A percentile compares a stretch with the other conserved stretches of the same genome.
Conservation (phyloP, 2,113 vertebrate species). For the Nerophis ophidion region DNA sequence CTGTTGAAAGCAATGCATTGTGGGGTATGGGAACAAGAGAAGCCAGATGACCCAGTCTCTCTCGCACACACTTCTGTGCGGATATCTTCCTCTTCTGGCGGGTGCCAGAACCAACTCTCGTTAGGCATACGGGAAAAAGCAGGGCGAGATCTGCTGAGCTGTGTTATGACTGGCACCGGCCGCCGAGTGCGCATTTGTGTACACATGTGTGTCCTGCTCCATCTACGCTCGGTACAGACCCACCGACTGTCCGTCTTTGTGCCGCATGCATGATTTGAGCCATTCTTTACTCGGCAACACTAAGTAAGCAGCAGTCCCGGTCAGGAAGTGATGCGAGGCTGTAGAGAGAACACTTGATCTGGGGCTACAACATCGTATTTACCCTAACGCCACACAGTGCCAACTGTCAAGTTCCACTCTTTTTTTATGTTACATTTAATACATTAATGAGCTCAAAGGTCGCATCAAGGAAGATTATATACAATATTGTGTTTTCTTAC, state of each 20-base stretch:
- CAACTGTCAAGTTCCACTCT: too few species aligned
- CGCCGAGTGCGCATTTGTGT: constrained; percentile 44
- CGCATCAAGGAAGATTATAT: too few species aligned
- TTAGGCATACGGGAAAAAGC: constrained; percentile 49
- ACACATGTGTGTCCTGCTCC: constrained; percentile 42
- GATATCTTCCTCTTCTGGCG: constrained; percentile 35
- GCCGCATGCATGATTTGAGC: constrained; percentile 67
- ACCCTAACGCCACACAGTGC: background rate
- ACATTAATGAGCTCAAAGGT: too few species aligned
- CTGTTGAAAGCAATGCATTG: constrained; percentile 21
- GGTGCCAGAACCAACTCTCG: constrained; percentile 66
- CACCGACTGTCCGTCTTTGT: constrained; percentile 45
- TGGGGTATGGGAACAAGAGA: constrained; percentile 54
- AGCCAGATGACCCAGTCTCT: constrained; percentile 23
- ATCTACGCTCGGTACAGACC: constrained; percentile 40
- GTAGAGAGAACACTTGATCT: constrained; percentile 4
- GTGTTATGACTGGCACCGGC: constrained; percentile 61
- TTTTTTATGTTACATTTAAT: background rate
- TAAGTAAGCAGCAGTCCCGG: constrained; percentile 56
- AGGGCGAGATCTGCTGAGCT: constrained; percentile 43
- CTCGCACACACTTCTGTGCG: constrained; percentile 32
- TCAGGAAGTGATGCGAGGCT: constrained; percentile 43
- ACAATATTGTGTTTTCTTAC: too few species aligned
- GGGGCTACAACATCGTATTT: background rate
- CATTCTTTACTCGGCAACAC: constrained; percentile 51